Percentiles rank a stretch among this genome's conserved stretches.
phyloP scores from a whole-genome alignment of 2,113 vertebrate species.

The Festucalex cinctus region DNA sequence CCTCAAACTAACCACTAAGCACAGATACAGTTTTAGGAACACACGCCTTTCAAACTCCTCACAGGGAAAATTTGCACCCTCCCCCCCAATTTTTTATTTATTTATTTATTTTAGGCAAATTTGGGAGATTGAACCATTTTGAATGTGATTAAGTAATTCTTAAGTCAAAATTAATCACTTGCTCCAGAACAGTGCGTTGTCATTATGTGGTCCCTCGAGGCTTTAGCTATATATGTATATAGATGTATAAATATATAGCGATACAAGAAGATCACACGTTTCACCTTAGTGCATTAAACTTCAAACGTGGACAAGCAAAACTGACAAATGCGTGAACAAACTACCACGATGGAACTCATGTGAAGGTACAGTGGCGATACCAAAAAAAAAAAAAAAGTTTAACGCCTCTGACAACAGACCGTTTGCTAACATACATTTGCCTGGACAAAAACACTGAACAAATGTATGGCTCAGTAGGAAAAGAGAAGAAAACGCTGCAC shows the following conservation, averaged over 20 bases:
- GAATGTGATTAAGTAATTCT: neutral
- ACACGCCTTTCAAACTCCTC: slow-evolving; percentile 18
- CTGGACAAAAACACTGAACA: slow-evolving; percentile 33
- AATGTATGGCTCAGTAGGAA: slow-evolving; percentile 48
- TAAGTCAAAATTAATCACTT: slow-evolving; percentile 15
- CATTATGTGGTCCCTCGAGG: slow-evolving; percentile 41
- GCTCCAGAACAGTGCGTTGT: slow-evolving; percentile 48
- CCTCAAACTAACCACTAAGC: slow-evolving; percentile 53
- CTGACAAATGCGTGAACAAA: slow-evolving; percentile 34
- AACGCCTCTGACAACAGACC: slow-evolving; percentile 22
- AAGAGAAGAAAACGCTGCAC: slow-evolving; percentile 28
- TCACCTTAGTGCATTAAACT: slow-evolving; percentile 41
- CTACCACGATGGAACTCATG: slow-evolving; percentile 25
- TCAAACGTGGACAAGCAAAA: slow-evolving; percentile 38
- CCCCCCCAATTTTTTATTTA: neutral
- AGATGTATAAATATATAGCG: slow-evolving; percentile 5
- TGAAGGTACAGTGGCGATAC: neutral
- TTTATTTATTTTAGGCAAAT: slow-evolving; percentile 57
- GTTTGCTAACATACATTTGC: slow-evolving; percentile 49
- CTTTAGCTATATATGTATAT: slow-evolving; percentile 3
- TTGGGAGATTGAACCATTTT: slow-evolving; percentile 48
- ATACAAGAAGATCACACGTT: slow-evolving; percentile 38
- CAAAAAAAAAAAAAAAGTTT: slow-evolving; percentile 7
- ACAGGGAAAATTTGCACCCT: slow-evolving; percentile 4
- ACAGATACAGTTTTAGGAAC: slow-evolving; percentile 47